A percentile compares a stretch with the other conserved stretches of the same genome.
phyloP scores from a whole-genome alignment of 2,113 vertebrate genomes.

The Lates calcarifer region DNA sequence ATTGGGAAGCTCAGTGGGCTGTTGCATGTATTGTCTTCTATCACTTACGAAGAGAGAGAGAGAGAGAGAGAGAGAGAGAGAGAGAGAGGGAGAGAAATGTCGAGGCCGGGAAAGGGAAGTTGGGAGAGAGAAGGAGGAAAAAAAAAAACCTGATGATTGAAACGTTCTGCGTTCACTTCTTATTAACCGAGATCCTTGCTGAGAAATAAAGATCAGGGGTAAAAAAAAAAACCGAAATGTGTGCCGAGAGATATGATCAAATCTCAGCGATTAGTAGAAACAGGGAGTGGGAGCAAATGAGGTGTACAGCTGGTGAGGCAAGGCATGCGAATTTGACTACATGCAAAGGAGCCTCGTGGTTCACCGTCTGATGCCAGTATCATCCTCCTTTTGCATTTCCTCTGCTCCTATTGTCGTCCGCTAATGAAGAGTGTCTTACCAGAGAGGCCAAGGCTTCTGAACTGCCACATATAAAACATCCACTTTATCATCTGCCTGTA shows the following conservation, averaged over 20 bases:
- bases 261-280: slow-evolving; percentile 55
- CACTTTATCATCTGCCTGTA: slow-evolving; percentile 41
- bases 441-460: slow-evolving; percentile 36
- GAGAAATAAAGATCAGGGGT: slow-evolving; percentile 40
- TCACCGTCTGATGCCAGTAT: slow-evolving; percentile 44
- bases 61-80: background rate
- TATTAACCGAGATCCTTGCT: slow-evolving; percentile 26
- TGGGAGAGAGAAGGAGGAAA: slow-evolving; percentile 14
- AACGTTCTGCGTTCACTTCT: slow-evolving; percentile 46
- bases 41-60: slow-evolving; percentile 45
- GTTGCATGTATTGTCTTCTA: slow-evolving; percentile 52
- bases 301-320: slow-evolving; percentile 5
- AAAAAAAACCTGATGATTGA: slow-evolving; percentile 49
- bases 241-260: slow-evolving; percentile 53
- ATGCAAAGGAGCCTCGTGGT: slow-evolving; percentile 40
- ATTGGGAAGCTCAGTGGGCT: slow-evolving; percentile 59
- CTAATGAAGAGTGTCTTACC: slow-evolving; percentile 72
- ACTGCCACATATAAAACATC: slow-evolving; percentile 55
- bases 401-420: slow-evolving; percentile 52
- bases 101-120: slow-evolving; percentile 8
- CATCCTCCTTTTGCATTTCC: slow-evolving; percentile 55
- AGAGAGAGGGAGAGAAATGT: slow-evolving; percentile 33
- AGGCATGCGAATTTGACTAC: slow-evolving; percentile 16
- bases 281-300: slow-evolving; percentile 39
- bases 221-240: slow-evolving; percentile 2